A percentile compares a stretch with the other conserved stretches of the same genome.
These are phyloP conservation scores for Nasonovia ribisnigri DNA, from an alignment of 2,888 invertebrate species.

Conservation along the genomic window DNA sequence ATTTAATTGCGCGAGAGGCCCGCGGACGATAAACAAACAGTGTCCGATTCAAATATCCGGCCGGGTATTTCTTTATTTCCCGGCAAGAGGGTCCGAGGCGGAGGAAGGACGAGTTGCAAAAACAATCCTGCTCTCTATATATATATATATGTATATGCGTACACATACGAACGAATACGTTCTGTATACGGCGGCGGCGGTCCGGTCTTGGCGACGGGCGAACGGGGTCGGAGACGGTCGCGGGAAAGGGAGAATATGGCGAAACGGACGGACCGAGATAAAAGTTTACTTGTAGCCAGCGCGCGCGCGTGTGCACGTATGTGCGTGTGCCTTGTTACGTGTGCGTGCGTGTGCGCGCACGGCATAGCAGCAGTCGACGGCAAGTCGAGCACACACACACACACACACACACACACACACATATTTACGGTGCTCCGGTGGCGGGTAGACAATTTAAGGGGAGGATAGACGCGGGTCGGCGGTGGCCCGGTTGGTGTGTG, in stretches of 20 bases:
- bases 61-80: conserved; percentile 12
- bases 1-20: conserved; percentile 8
- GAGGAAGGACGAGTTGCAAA: background rate
- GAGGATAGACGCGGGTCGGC: background rate
- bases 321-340: background rate
- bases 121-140: background rate
- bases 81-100: background rate
- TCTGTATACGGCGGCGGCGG: background rate
- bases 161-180: background rate
- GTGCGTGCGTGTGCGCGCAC: conserved; percentile 1
- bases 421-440: background rate
- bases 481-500: background rate
- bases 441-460: conserved; percentile 50
- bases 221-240: background rate
- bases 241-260: conserved; percentile 39
- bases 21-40: background rate
- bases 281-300: conserved; percentile 61
- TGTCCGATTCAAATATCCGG: conserved; percentile 35
- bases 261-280: conserved; percentile 52
- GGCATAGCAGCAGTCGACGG: conserved; percentile 23
- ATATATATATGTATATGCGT: background rate
- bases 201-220: background rate
- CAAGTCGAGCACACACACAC: background rate
- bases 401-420: too few species aligned
- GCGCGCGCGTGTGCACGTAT: background rate